These are phyloP conservation scores for Toxonevra muliebris DNA, from an alignment of 2,888 invertebrate genomes.

Conservation along the genomic window DNA sequence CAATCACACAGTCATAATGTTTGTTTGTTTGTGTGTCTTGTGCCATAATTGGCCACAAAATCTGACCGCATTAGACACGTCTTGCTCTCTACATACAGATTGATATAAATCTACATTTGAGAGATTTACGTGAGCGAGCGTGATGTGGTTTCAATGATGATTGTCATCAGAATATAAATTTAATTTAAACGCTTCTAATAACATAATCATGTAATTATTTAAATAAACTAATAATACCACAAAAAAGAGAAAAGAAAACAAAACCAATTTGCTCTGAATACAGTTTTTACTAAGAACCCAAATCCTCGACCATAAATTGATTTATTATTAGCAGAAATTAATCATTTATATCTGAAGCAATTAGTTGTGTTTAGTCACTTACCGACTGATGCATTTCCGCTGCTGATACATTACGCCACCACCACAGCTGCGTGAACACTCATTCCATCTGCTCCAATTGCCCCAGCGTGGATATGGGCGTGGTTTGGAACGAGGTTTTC, in stretches of 20 bases:
- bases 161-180: too few relatives aligned
- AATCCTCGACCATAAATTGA: not conserved
- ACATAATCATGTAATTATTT: too few relatives aligned
- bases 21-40: constrained; percentile 3
- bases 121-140: too few relatives aligned
- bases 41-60: not conserved
- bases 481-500: constrained; percentile 45
- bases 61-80: not conserved
- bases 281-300: not conserved
- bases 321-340: not conserved
- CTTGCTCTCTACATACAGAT: too few relatives aligned
- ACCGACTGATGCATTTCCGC: constrained; percentile 62
- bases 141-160: too few relatives aligned
- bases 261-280: too few relatives aligned
- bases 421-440: constrained; percentile 85
- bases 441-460: constrained; percentile 80
- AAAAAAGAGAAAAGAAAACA: too few relatives aligned
- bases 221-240: too few relatives aligned
- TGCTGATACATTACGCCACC: constrained; percentile 73
- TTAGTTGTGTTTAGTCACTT: constrained; percentile 34
- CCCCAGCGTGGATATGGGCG: constrained; percentile 74
- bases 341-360: too few relatives aligned
- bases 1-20: not conserved
- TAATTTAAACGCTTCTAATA: too few relatives aligned
- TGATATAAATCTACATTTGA: too few relatives aligned